phyloP scores from a whole-genome alignment of 2,113 vertebrate species.

The Cranoglanis bouderius region DNA sequence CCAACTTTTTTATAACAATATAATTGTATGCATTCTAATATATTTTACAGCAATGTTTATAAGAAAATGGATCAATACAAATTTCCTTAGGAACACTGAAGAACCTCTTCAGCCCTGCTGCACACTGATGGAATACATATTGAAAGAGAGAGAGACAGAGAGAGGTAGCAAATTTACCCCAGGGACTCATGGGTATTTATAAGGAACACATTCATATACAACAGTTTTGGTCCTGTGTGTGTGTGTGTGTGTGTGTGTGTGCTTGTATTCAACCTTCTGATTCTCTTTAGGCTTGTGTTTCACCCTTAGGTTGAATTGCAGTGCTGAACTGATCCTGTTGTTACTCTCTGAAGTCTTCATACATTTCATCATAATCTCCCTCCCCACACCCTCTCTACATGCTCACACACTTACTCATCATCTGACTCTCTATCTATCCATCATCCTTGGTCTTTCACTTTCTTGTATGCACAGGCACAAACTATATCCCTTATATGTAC shows the following conservation, averaged over 20 bases:
- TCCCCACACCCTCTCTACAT: constrained; percentile 1
- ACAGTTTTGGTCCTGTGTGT: not conserved
- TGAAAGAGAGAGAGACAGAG: not conserved
- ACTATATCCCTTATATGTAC: not conserved
- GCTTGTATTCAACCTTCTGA: not conserved
- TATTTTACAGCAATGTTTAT: not conserved
- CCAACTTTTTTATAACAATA: not conserved
- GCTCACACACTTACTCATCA: not conserved
- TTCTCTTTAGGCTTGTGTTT: constrained; percentile 40
- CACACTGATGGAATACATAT: not conserved
- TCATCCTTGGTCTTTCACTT: not conserved
- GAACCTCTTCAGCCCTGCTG: not conserved
- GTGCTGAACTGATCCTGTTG: constrained; percentile 40
- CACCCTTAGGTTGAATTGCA: constrained; percentile 51
- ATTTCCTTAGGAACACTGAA: not conserved
- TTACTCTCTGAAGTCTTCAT: constrained; percentile 50
- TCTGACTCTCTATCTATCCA: not conserved
- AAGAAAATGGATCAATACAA: constrained; percentile 10
- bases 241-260: not conserved
- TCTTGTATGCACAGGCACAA: not conserved
- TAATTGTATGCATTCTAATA: not conserved
- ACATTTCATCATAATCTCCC: constrained; percentile 20
- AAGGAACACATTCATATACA: not conserved
- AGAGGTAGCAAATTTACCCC: not conserved
- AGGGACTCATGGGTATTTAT: not conserved